Conservation (phyloP, 2,888 invertebrate genomes). For the Chydorus sphaericus region DNA sequence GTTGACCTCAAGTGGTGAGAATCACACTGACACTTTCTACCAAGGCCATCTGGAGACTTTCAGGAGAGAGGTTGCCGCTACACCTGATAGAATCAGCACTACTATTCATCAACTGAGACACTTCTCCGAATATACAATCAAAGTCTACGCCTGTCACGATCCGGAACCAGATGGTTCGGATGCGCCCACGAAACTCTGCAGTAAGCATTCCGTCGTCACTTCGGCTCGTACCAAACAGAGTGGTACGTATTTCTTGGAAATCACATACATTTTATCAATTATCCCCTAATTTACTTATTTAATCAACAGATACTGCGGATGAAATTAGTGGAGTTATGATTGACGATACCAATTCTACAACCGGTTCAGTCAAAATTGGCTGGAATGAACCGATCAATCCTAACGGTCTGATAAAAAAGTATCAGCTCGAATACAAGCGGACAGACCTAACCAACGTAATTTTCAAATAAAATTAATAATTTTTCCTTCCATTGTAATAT, state of each 20-base stretch:
- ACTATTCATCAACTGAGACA: conserved; percentile 51
- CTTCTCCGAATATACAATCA: conserved; percentile 59
- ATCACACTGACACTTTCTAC: not conserved
- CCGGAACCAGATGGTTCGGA: conserved; percentile 22
- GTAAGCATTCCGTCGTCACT: conserved; percentile 27
- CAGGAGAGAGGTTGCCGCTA: conserved; percentile 6
- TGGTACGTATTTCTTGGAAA: conserved; percentile 14
- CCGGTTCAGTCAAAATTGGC: conserved; percentile 18
- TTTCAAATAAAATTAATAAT: conserved; percentile 6
- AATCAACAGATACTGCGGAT: conserved; percentile 48
- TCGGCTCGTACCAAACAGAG: conserved; percentile 26
- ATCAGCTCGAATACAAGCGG: conserved; percentile 58
- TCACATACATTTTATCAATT: too few species aligned
- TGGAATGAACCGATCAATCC: conserved; percentile 73
- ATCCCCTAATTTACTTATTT: conserved; percentile 10
- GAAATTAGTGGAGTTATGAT: conserved; percentile 39
- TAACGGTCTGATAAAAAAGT: conserved; percentile 76
- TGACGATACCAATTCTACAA: conserved; percentile 17
- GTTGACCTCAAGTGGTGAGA: too few species aligned
- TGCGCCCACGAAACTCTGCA: conserved; percentile 25
- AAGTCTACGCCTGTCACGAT: conserved; percentile 61
- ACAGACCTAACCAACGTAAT: conserved; percentile 26
- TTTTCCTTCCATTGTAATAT: conserved; percentile 25
- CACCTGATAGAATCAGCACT: conserved; percentile 35
- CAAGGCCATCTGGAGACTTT: not conserved